These are phyloP conservation scores for Proteles cristata DNA, from an alignment of 2,113 vertebrate species.

Conservation along the genomic window DNA sequence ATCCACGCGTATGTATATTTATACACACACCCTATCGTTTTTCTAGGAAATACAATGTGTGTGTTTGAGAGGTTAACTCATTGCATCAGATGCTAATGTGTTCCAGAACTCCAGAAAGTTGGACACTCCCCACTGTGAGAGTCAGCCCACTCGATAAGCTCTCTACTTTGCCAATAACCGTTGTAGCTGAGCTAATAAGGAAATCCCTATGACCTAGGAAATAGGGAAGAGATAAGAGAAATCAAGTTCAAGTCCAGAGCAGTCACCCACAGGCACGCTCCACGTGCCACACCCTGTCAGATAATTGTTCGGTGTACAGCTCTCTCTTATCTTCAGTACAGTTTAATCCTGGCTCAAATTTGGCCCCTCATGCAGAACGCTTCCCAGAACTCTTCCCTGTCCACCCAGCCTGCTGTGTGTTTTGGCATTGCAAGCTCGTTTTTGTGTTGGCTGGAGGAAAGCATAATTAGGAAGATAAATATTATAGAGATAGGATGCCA, in stretches of 20 bases:
- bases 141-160: neutral
- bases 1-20: neutral
- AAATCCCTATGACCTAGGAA: slow-evolving; percentile 58
- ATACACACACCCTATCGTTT: neutral
- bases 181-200: slow-evolving; percentile 62
- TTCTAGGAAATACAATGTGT: slow-evolving; percentile 3
- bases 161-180: slow-evolving; percentile 30
- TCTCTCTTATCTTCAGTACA: slow-evolving; percentile 26
- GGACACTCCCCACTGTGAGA: neutral
- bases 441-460: slow-evolving; percentile 55
- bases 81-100: neutral
- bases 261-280: neutral
- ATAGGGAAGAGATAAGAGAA: slow-evolving; percentile 60
- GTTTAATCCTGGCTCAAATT: neutral
- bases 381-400: slow-evolving; percentile 48
- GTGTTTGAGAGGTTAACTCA: neutral
- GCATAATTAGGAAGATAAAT: slow-evolving; percentile 65
- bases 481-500: slow-evolving; percentile 30
- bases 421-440: slow-evolving; percentile 54
- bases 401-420: slow-evolving; percentile 37
- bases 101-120: neutral
- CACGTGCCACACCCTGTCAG: neutral
- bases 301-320: neutral
- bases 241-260: slow-evolving; percentile 25
- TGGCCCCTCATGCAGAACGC: neutral